phyloP scores from a whole-genome alignment of 1,140 invertebrate species.

The Nephila pilipes region DNA sequence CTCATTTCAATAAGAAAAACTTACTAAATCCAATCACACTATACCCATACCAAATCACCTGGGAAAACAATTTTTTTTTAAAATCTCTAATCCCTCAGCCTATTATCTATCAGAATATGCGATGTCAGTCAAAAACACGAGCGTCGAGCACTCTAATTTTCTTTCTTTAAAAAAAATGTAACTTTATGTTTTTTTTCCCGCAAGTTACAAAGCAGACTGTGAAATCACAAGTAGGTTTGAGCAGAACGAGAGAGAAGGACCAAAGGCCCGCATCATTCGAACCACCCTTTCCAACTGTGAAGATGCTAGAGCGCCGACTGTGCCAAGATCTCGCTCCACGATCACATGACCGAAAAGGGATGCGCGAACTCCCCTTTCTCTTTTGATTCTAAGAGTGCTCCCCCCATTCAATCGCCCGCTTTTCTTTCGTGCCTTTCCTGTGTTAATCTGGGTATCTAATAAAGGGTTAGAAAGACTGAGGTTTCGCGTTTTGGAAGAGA shows the following conservation, averaged over 20 bases:
- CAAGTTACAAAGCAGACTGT: background rate
- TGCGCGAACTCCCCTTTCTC: constrained; percentile 52
- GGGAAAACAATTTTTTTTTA: background rate
- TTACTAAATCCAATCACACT: background rate
- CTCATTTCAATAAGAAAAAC: background rate
- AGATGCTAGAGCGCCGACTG: constrained; percentile 40
- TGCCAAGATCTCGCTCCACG: constrained; percentile 33
- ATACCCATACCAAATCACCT: background rate
- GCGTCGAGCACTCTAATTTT: background rate
- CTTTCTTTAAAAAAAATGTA: background rate
- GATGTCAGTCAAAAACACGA: background rate
- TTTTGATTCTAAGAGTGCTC: background rate
- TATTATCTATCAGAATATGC: background rate
- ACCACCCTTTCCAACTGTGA: constrained; percentile 55
- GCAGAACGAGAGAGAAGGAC: background rate
- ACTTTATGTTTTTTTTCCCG: background rate
- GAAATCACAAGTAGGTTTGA: background rate
- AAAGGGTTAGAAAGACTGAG: background rate
- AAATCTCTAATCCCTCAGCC: background rate
- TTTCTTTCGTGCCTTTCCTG: background rate
- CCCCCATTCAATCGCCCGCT: background rate
- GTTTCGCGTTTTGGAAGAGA: too few species aligned
- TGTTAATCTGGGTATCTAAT: background rate
- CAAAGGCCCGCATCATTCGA: background rate
- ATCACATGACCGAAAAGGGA: constrained; percentile 52